Evolutionary conservation across 2,888 invertebrate genomes (phyloP).

Genomic region (Ferrisia virgata): DNA sequence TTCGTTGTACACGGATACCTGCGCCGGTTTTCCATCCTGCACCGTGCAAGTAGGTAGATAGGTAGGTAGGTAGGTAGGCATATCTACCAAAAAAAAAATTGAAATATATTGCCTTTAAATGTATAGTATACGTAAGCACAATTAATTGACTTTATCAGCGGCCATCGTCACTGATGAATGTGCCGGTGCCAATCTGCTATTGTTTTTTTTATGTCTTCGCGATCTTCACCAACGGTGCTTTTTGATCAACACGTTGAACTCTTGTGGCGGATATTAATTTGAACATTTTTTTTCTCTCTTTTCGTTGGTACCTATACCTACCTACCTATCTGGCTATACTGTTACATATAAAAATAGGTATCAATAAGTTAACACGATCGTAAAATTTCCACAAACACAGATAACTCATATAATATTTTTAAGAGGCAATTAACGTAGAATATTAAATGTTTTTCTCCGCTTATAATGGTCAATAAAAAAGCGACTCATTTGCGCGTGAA

Average conservation of each 20-base stretch:
- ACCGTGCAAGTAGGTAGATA: too few relatives aligned
- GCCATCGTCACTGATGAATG: too few relatives aligned
- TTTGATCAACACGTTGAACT: background rate
- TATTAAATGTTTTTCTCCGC: slow-evolving; percentile 4
- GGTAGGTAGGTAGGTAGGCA: too few relatives aligned
- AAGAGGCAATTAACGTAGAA: slow-evolving; percentile 14
- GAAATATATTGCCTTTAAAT: too few relatives aligned
- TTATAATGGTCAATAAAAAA: slow-evolving; percentile 26
- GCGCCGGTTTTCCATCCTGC: too few relatives aligned
- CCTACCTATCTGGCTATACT: too few relatives aligned
- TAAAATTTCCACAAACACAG: background rate
- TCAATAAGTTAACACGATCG: slow-evolving; percentile 31
- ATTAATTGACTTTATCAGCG: background rate
- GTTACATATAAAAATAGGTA: too few relatives aligned
- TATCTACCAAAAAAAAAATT: too few relatives aligned
- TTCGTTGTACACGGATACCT: too few relatives aligned
- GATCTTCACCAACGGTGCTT: background rate
- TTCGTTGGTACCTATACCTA: background rate
- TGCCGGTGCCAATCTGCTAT: background rate
- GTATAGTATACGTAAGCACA: too few relatives aligned
- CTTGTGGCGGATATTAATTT: background rate
- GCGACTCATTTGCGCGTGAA: background rate
- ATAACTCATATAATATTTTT: background rate
- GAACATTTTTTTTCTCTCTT: background rate
- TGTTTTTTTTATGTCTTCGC: background rate